phyloP scores from a whole-genome alignment of 2,888 invertebrate species.

The Oscheius sp. region DNA sequence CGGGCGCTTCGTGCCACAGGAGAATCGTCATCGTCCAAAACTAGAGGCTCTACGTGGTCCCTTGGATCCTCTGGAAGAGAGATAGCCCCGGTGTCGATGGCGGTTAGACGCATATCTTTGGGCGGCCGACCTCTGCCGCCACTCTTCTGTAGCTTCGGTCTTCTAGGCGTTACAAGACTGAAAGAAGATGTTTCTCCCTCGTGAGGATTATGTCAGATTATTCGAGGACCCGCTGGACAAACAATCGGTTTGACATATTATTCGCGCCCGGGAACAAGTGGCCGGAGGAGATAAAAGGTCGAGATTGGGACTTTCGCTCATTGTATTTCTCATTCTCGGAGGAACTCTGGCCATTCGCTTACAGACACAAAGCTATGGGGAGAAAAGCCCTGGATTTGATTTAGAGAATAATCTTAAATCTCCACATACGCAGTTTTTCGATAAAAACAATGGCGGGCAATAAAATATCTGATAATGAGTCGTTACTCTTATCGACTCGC shows the following conservation, averaged over 20 bases:
- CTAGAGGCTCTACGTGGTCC: slow-evolving; percentile 19
- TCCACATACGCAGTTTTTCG: no score
- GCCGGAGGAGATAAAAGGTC: background rate
- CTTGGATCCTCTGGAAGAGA: slow-evolving; percentile 19
- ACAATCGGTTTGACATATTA: background rate
- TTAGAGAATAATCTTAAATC: no score
- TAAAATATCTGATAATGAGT: no score
- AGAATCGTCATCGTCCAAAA: slow-evolving; percentile 18
- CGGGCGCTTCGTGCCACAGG: slow-evolving; percentile 29
- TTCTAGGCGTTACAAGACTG: slow-evolving; percentile 35
- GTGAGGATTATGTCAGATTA: background rate
- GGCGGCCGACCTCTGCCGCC: slow-evolving; percentile 33
- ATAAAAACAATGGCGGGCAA: no score
- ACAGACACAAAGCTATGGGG: no score
- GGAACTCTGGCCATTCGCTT: no score
- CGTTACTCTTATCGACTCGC: no score
- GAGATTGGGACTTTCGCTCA: no score
- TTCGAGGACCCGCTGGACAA: background rate
- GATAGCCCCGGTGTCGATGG: slow-evolving; percentile 18
- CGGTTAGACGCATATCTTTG: slow-evolving; percentile 12
- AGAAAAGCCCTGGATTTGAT: no score
- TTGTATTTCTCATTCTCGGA: background rate
- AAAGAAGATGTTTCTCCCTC: no score
- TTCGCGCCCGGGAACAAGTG: background rate
- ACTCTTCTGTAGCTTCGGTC: slow-evolving; percentile 37